Evolutionary conservation across 2,888 invertebrate genomes (phyloP).

Genomic region (Harpalus rufipes): DNA sequence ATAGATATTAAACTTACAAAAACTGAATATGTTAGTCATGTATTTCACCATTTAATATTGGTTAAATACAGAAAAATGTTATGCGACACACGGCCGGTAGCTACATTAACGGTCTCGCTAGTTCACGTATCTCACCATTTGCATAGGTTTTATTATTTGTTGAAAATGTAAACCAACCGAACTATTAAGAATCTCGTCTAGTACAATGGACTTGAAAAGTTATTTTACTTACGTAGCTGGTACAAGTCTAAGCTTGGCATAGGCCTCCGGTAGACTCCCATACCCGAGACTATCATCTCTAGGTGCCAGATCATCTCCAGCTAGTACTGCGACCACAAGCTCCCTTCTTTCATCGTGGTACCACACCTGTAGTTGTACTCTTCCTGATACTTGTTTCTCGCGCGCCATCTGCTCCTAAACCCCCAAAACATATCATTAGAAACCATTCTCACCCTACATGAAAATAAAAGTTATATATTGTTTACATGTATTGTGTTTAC

Average conservation of each 20-base stretch:
- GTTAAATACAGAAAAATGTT: too few relatives aligned
- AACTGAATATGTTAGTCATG: too few relatives aligned
- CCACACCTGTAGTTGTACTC: slow-evolving; percentile 93
- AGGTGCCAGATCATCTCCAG: slow-evolving; percentile 90
- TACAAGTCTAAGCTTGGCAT: slow-evolving; percentile 88
- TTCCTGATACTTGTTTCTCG: slow-evolving; percentile 87
- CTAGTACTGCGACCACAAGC: slow-evolving; percentile 90
- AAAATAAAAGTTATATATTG: too few relatives aligned
- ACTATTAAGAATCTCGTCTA: too few relatives aligned
- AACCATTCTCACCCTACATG: neutral
- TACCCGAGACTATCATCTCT: slow-evolving; percentile 89
- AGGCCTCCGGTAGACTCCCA: slow-evolving; percentile 89
- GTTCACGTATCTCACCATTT: too few relatives aligned
- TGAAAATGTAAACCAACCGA: too few relatives aligned
- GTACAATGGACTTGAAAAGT: too few relatives aligned
- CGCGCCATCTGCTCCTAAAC: slow-evolving; percentile 85
- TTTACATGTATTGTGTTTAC: slow-evolving; percentile 20
- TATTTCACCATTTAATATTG: too few relatives aligned
- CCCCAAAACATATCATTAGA: slow-evolving; percentile 6
- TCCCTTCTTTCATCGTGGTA: slow-evolving; percentile 91
- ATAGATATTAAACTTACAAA: too few relatives aligned
- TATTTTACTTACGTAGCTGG: slow-evolving; percentile 86
- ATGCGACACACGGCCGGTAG: too few relatives aligned
- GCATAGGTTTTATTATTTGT: too few relatives aligned
- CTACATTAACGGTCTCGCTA: too few relatives aligned